These are phyloP conservation scores for Drosophila parvula DNA, from an alignment of 1,140 invertebrate species.

Conservation along the genomic window DNA sequence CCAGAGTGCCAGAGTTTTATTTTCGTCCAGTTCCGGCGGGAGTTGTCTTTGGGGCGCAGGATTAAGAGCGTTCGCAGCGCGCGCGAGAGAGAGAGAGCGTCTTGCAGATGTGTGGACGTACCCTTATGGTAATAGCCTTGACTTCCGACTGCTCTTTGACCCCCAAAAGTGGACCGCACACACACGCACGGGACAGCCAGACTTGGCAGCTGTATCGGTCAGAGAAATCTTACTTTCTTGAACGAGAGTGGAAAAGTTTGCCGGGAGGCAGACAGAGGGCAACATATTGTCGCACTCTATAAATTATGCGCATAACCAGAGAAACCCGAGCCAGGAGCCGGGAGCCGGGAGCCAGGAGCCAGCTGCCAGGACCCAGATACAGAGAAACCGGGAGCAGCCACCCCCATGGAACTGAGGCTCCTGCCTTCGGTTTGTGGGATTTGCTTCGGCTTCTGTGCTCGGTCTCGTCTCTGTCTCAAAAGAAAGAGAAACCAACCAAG, in stretches of 20 bases:
- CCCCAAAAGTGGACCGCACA: conserved; percentile 48
- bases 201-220: conserved; percentile 34
- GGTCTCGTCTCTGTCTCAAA: conserved; percentile 32
- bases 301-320: conserved; percentile 80
- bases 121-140: conserved; percentile 45
- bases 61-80: not conserved
- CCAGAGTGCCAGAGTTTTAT: conserved; percentile 35
- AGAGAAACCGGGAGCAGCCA: conserved; percentile 38
- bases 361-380: conserved; percentile 7
- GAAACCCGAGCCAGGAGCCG: conserved; percentile 16
- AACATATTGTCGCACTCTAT: conserved; percentile 81
- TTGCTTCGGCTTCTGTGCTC: conserved; percentile 16
- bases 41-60: conserved; percentile 6
- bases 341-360: conserved; percentile 7
- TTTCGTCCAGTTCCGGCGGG: conserved; percentile 27
- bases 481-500: conserved; percentile 74
- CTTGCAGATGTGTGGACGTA: conserved; percentile 19
- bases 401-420: conserved; percentile 9
- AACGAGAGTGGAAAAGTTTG: conserved; percentile 62
- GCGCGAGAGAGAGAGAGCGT: conserved; percentile 1
- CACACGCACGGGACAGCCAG: conserved; percentile 9
- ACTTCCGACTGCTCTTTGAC: conserved; percentile 43
- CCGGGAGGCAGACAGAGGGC: conserved; percentile 44
- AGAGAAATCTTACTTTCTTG: conserved; percentile 69
- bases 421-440: conserved; percentile 28